A percentile compares a stretch with the other conserved stretches of the same genome.
Evolutionary conservation across 2,888 invertebrate genomes (phyloP).

Genomic region (Sialis fuliginosa): DNA sequence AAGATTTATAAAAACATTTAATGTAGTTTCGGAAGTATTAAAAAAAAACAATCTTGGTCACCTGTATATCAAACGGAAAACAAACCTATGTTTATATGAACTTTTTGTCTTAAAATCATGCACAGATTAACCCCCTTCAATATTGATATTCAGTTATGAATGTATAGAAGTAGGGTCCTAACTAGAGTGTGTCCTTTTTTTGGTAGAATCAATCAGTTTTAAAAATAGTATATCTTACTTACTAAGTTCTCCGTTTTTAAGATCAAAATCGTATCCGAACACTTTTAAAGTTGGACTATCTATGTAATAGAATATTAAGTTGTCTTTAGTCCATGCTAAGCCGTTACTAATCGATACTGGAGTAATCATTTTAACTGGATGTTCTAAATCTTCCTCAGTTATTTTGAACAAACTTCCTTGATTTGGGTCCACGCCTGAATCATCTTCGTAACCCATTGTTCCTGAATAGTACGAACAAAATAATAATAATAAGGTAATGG

Average conservation of each 20-base stretch:
- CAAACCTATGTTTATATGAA: no score
- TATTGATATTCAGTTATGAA: no score
- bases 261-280: slow-evolving; percentile 50
- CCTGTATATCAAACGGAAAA: no score
- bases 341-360: slow-evolving; percentile 60
- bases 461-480: slow-evolving; percentile 22
- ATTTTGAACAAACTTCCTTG: slow-evolving; percentile 41
- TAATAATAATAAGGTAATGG: no score
- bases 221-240: slow-evolving; percentile 17
- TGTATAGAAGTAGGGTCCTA: no score
- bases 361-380: slow-evolving; percentile 16
- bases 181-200: no score
- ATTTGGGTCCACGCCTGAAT: slow-evolving; percentile 27
- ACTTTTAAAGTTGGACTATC: slow-evolving; percentile 50
- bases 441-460: slow-evolving; percentile 41
- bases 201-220: no score
- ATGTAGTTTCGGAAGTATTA: no score
- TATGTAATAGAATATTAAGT: slow-evolving; percentile 57
- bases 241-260: slow-evolving; percentile 38
- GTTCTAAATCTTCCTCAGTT: slow-evolving; percentile 19
- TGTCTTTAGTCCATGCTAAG: slow-evolving; percentile 53
- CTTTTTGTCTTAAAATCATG: no score
- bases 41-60: no score
- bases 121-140: no score
- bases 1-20: no score